phyloP scores from a whole-genome alignment of 2,888 invertebrate genomes.

The Odontocerum albicorne region DNA sequence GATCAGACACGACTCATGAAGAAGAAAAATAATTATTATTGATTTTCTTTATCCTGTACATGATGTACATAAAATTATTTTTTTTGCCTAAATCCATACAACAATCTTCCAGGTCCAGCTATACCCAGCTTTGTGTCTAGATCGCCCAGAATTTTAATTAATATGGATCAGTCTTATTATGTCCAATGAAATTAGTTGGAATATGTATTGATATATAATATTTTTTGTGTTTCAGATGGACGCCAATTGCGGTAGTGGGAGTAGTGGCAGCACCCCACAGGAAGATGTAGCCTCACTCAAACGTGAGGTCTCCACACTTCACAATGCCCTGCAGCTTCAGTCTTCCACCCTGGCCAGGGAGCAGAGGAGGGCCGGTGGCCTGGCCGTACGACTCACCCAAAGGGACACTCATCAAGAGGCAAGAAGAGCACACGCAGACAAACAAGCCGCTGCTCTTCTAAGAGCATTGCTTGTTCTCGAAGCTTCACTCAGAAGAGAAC shows the following conservation, averaged over 20 bases:
- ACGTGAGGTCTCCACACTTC: constrained; percentile 67
- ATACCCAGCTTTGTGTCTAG: too few relatives aligned
- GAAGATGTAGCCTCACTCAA: constrained; percentile 58
- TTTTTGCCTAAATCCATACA: too few relatives aligned
- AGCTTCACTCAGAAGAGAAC: constrained; percentile 71
- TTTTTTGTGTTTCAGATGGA: constrained; percentile 63
- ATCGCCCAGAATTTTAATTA: too few relatives aligned
- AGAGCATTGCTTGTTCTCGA: constrained; percentile 72
- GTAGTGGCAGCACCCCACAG: constrained; percentile 43
- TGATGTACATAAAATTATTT: too few relatives aligned
- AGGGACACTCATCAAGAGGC: constrained; percentile 60
- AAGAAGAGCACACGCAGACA: constrained; percentile 65
- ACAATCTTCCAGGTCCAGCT: too few relatives aligned
- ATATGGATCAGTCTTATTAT: too few relatives aligned
- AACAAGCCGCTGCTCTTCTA: constrained; percentile 70
- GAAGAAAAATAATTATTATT: too few relatives aligned
- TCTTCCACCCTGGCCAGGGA: constrained; percentile 65
- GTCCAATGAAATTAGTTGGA: too few relatives aligned
- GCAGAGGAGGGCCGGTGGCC: constrained; percentile 67
- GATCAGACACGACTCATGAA: too few relatives aligned
- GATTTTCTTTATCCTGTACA: too few relatives aligned
- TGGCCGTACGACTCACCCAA: constrained; percentile 60
- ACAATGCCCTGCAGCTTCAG: constrained; percentile 65
- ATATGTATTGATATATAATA: too few relatives aligned
- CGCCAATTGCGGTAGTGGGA: constrained; percentile 54